A percentile compares a stretch with the other conserved stretches of the same genome.
These are phyloP conservation scores for Halocynthia aurantium DNA, from an alignment of 23 tunicate genomes.

Conservation along the genomic window DNA sequence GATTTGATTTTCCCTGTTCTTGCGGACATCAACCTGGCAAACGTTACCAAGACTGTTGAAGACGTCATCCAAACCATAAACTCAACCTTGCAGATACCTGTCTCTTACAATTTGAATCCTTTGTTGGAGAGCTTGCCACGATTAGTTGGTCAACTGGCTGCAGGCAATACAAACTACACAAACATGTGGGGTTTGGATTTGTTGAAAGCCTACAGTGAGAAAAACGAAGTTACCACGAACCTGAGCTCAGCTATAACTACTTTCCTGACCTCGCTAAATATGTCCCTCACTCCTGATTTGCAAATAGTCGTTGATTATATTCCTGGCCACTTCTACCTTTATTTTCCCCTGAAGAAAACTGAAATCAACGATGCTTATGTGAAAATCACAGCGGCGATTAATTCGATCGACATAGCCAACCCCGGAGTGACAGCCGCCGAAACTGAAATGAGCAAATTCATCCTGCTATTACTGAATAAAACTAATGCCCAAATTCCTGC, in stretches of 20 bases:
- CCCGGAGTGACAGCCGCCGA: slow-evolving; percentile 2
- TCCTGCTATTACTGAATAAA: not conserved
- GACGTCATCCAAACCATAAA: slow-evolving; percentile 9
- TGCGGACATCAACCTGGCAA: slow-evolving; percentile 11
- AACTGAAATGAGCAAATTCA: slow-evolving; percentile 12
- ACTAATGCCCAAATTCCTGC: not conserved
- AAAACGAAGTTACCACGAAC: not conserved
- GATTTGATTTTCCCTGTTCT: slow-evolving; percentile 4
- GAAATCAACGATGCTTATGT: slow-evolving; percentile 5
- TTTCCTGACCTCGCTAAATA: too few species aligned
- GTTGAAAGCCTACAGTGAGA: slow-evolving; percentile 8
- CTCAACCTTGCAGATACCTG: slow-evolving; percentile 7
- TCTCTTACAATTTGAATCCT: not conserved
- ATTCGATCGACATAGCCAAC: slow-evolving; percentile 9
- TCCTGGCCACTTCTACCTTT: slow-evolving; percentile 13
- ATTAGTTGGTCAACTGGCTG: not conserved
- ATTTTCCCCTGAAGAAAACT: slow-evolving; percentile 13
- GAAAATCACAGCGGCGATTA: slow-evolving; percentile 15
- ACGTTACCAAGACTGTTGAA: not conserved
- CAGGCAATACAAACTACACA: not conserved
- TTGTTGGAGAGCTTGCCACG: slow-evolving; percentile 4
- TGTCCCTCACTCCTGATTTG: slow-evolving; percentile 3
- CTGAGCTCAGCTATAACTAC: too few species aligned
- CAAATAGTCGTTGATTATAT: slow-evolving; percentile 5
- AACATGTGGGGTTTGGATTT: slow-evolving; percentile 11